phyloP scores from a whole-genome alignment of 2,113 vertebrate genomes.

The Takifugu bimaculatus region DNA sequence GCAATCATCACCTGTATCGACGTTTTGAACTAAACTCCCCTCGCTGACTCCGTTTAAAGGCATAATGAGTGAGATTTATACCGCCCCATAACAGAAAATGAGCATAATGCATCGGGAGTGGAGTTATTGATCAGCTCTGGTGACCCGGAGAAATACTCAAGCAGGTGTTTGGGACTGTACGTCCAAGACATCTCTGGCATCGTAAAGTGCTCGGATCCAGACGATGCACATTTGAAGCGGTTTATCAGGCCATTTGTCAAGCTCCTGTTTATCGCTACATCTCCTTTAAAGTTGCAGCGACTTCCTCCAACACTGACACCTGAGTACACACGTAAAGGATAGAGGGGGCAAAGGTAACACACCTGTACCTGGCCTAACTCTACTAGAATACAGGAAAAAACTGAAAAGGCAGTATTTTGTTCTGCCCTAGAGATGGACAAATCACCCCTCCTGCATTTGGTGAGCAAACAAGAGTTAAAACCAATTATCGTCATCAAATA shows the following conservation, averaged over 20 bases:
- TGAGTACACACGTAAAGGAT: too few species aligned
- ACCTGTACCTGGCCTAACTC: too few species aligned
- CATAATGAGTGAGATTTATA: conserved; percentile 37
- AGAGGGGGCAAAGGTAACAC: too few species aligned
- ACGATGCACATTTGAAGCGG: not conserved
- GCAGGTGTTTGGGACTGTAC: conserved; percentile 25
- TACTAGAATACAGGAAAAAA: too few species aligned
- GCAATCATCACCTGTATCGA: conserved; percentile 19
- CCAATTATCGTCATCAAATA: not conserved
- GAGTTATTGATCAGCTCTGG: conserved; percentile 38
- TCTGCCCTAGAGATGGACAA: too few species aligned
- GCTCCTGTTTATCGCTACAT: too few species aligned
- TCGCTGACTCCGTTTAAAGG: conserved; percentile 33
- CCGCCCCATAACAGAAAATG: conserved; percentile 35
- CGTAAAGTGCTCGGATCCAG: not conserved
- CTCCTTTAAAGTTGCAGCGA: too few species aligned
- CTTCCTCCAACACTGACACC: too few species aligned
- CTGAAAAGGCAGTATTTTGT: too few species aligned
- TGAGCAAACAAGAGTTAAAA: not conserved
- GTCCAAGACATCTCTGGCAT: conserved; percentile 2
- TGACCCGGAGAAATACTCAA: conserved; percentile 22
- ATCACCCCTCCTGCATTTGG: too few species aligned
- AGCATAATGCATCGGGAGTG: conserved; percentile 31
- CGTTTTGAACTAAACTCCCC: conserved; percentile 28
- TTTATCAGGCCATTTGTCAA: too few species aligned